A percentile compares a stretch with the other conserved stretches of the same genome.
Evolutionary conservation across 2,797 vertebrate genomes (phyloP).

Genomic region (Chaetophractus vellerosus): DNA sequence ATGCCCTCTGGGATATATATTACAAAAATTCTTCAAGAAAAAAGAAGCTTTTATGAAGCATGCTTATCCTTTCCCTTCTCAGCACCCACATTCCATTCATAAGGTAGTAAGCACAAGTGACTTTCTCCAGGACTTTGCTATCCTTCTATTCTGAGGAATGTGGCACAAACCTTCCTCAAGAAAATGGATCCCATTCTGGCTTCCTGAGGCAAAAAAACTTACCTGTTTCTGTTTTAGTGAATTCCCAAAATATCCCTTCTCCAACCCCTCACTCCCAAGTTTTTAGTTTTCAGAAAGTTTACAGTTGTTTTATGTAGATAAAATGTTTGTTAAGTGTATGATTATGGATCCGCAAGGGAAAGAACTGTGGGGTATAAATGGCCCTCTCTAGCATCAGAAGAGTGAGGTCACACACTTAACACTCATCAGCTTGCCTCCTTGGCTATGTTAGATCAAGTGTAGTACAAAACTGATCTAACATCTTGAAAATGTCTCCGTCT

Average conservation of each 20-base stretch:
- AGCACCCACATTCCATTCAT: not conserved
- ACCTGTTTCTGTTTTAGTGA: not conserved
- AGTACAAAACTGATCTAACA: not conserved
- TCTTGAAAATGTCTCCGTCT: slow-evolving; percentile 29
- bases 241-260: not conserved
- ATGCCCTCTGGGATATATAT: not conserved
- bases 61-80: not conserved
- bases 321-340: not conserved
- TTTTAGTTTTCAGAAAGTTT: not conserved
- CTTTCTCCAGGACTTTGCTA: not conserved
- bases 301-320: not conserved
- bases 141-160: not conserved
- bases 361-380: not conserved
- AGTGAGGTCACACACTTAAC: not conserved
- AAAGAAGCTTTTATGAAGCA: not conserved
- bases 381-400: not conserved
- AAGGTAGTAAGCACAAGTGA: not conserved
- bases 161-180: not conserved
- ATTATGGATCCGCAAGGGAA: not conserved
- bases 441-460: not conserved
- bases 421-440: not conserved
- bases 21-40: not conserved
- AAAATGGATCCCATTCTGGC: not conserved
- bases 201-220: not conserved
- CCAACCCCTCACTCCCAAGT: not conserved